phyloP scores from a whole-genome alignment of 1,140 invertebrate genomes.

The Hormaphis cornu region DNA sequence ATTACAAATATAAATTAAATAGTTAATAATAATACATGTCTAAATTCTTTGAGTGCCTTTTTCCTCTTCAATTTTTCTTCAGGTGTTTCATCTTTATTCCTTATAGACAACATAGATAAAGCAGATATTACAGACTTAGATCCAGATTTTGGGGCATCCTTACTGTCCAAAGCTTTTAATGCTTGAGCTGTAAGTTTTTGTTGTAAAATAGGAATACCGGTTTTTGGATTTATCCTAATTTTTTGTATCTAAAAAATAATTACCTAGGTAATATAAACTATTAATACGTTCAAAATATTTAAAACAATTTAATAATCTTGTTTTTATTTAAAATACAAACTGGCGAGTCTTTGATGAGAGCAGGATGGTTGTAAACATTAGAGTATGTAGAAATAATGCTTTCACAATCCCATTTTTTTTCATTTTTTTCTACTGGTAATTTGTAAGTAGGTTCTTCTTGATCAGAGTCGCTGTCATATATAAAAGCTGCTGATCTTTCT shows the following conservation, averaged over 20 bases:
- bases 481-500: conserved; percentile 3
- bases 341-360: conserved; percentile 64
- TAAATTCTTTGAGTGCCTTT: conserved; percentile 68
- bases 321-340: not conserved
- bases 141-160: conserved; percentile 38
- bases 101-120: conserved; percentile 58
- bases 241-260: conserved; percentile 41
- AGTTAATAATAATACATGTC: conserved; percentile 47
- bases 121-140: conserved; percentile 60
- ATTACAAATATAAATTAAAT: not conserved
- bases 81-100: conserved; percentile 69
- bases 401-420: conserved; percentile 87
- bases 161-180: conserved; percentile 53
- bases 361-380: conserved; percentile 83
- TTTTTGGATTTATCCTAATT: conserved; percentile 61
- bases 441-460: conserved; percentile 22
- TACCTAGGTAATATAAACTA: not conserved
- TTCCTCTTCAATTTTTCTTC: conserved; percentile 77
- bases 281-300: not conserved
- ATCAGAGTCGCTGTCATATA: conserved; percentile 13
- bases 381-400: conserved; percentile 83
- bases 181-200: conserved; percentile 58
- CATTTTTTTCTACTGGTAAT: conserved; percentile 41
- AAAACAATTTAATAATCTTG: no score
- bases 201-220: conserved; percentile 57